These are phyloP conservation scores for Neotoxoptera formosana DNA, from an alignment of 1,140 invertebrate genomes.

Conservation along the genomic window DNA sequence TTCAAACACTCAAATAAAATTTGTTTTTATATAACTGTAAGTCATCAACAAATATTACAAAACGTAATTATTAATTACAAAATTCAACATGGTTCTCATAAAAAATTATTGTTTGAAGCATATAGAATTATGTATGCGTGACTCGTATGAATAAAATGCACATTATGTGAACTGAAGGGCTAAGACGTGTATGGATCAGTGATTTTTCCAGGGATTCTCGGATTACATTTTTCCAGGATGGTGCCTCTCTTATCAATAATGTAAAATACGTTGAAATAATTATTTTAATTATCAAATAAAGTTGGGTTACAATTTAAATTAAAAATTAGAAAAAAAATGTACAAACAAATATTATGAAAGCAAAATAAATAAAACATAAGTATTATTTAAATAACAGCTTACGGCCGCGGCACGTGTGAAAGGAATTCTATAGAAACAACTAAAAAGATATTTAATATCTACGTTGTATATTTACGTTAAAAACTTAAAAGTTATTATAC, in stretches of 20 bases:
- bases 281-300: neutral
- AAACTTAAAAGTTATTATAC: no score
- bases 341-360: neutral
- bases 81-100: neutral
- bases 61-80: neutral
- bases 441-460: no score
- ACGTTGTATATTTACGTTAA: no score
- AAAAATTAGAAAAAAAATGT: neutral
- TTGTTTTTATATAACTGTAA: neutral
- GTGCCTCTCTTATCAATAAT: neutral
- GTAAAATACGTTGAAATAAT: neutral
- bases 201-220: neutral
- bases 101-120: neutral
- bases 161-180: neutral
- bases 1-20: neutral
- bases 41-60: neutral
- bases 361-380: neutral
- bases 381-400: no score
- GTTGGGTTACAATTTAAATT: neutral
- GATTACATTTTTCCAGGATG: no score
- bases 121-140: no score
- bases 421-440: no score
- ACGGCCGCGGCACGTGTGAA: no score
- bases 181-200: neutral
- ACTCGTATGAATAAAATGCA: neutral